These are phyloP conservation scores for Heliornis fulica DNA, from an alignment of 2,113 vertebrate genomes.

Conservation along the genomic window DNA sequence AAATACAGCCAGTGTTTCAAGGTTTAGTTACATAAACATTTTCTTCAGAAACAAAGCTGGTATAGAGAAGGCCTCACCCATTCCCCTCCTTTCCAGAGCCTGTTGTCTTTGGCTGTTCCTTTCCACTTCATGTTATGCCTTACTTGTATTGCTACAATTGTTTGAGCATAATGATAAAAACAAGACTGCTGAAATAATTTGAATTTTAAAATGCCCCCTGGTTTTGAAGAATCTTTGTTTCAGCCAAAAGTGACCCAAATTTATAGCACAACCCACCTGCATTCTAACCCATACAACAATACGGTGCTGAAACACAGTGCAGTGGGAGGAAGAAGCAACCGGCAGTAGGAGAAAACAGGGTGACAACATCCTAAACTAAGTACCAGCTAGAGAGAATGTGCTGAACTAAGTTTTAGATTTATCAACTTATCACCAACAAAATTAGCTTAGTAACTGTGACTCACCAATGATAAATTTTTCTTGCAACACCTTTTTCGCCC, in stretches of 20 bases:
- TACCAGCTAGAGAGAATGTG: neutral
- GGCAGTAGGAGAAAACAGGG: conserved; percentile 8
- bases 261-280: neutral
- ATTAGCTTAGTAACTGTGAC: conserved; percentile 36
- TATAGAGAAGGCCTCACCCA: neutral
- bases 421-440: neutral
- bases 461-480: neutral
- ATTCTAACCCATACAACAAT: neutral
- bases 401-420: neutral
- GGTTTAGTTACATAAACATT: conserved; percentile 31
- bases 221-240: neutral
- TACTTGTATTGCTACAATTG: neutral
- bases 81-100: neutral
- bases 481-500: neutral
- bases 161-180: neutral
- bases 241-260: neutral
- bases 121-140: neutral
- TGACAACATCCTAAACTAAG: conserved; percentile 31
- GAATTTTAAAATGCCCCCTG: neutral
- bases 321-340: neutral
- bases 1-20: neutral
- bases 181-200: neutral
- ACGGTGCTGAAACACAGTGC: neutral
- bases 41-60: conserved; percentile 33
- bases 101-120: conserved; percentile 36